Conservation (phyloP, 2,797 vertebrate genomes). For the Eleutherodactylus coqui region DNA sequence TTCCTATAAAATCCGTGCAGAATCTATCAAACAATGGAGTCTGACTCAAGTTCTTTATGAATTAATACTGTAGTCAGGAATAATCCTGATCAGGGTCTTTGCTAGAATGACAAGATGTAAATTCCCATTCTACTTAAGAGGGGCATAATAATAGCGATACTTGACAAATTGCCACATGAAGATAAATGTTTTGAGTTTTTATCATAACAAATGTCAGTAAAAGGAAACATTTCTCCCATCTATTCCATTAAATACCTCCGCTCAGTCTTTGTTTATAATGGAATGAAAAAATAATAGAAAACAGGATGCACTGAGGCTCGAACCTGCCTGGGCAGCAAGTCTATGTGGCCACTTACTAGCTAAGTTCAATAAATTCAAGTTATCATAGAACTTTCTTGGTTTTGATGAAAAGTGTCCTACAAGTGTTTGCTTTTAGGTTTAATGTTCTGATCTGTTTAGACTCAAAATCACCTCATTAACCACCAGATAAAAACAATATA, state of each 20-base stretch:
- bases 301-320: slow-evolving; percentile 15
- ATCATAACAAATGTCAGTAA: slow-evolving; percentile 21
- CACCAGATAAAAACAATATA: slow-evolving; percentile 53
- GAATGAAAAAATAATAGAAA: slow-evolving; percentile 47
- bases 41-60: too few species aligned
- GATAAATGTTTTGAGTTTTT: slow-evolving; percentile 8
- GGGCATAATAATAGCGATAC: neutral
- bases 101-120: neutral
- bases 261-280: slow-evolving; percentile 1
- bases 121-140: neutral
- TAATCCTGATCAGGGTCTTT: neutral
- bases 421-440: slow-evolving; percentile 64
- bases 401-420: slow-evolving; percentile 51
- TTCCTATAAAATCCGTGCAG: neutral
- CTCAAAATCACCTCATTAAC: slow-evolving; percentile 66
- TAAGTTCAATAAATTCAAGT: slow-evolving; percentile 53
- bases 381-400: slow-evolving; percentile 45
- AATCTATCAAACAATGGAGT: neutral
- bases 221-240: slow-evolving; percentile 12
- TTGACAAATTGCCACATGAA: neutral
- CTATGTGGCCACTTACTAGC: slow-evolving; percentile 28
- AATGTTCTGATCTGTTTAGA: slow-evolving; percentile 63
- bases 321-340: slow-evolving; percentile 12
- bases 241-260: neutral
- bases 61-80: too few species aligned